A percentile compares a stretch with the other conserved stretches of the same genome.
phyloP scores from a whole-genome alignment of 2,888 invertebrate genomes.

The Diarsia brunnea region DNA sequence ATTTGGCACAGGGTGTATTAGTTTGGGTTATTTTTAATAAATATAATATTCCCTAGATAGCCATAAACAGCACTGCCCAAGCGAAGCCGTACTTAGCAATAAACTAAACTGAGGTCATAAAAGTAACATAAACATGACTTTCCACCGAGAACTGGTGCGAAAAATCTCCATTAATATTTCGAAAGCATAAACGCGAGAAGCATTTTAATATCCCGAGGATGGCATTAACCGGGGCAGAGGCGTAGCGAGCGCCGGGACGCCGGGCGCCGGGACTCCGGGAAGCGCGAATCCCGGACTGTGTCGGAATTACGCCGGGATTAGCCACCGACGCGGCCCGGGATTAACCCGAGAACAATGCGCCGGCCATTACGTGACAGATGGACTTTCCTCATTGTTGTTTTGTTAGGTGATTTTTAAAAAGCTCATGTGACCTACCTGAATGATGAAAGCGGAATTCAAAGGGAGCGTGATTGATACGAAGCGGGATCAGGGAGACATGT shows the following conservation, averaged over 20 bases:
- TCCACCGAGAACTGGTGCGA: constrained; percentile 55
- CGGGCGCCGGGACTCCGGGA: constrained; percentile 46
- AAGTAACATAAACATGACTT: constrained; percentile 60
- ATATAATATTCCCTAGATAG: constrained; percentile 12
- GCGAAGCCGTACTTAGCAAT: constrained; percentile 32
- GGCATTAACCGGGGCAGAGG: constrained; percentile 65
- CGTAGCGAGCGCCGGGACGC: constrained; percentile 43
- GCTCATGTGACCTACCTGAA: constrained; percentile 59
- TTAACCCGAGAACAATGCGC: constrained; percentile 78
- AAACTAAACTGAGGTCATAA: constrained; percentile 51
- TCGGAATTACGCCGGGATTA: constrained; percentile 78
- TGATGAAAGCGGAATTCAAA: constrained; percentile 58
- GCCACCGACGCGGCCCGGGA: constrained; percentile 71
- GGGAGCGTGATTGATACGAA: constrained; percentile 52
- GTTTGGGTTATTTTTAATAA: not conserved
- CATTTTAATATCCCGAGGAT: constrained; percentile 70
- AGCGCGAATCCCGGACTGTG: constrained; percentile 66
- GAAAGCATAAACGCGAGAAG: constrained; percentile 65
- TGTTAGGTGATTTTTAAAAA: constrained; percentile 56
- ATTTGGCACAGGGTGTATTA: not conserved
- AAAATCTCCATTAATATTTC: constrained; percentile 65
- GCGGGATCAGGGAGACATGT: not conserved
- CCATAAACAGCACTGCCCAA: constrained; percentile 20
- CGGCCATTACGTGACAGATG: constrained; percentile 73
- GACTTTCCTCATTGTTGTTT: constrained; percentile 67